Evolutionary conservation across 2,113 vertebrate species (phyloP), one percentile per base, ranked within the genome.

Genomic region (Ailurus styani): DNA sequence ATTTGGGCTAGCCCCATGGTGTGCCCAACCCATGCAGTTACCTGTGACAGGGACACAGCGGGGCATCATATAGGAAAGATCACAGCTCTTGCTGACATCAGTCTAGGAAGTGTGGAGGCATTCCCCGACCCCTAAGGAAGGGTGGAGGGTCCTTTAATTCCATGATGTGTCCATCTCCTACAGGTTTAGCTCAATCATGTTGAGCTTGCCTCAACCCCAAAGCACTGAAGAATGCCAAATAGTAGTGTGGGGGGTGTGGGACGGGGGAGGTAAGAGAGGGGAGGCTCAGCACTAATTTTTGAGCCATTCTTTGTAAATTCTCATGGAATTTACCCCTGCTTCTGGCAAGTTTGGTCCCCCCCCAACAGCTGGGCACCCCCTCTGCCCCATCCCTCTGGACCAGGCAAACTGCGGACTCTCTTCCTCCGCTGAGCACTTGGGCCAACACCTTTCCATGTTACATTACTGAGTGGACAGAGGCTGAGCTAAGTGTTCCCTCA

Each of bases 401-500:
- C 40, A 73, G 90, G 54, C 34, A 78, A 9, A 34, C 45, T 87
- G 34, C 66, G 62, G 68, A 85, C 87, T 88, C 29, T 89, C 37
- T 50, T 93, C 73, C 45, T 95, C 34, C 75, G 45, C 94, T 29
- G 37, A 70, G 60, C 25, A 45, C 54, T 86, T 45, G 90, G 90
- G 73, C 89, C 93, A 95, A 79, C 60, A 91, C 64, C 50, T 64
- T 91, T 54, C 73, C 83, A 86, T 91, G 91, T 89, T 87, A 91
- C 54, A 88, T 84, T 78, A 62, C 55, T 1, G 5, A 89, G 68
- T 75, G n/a, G 93, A 96, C 6, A 23, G 34, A 79, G 86, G 83
- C 79, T 89, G 97, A 95, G 87, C 95, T 95, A n/a, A 96, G 66
- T 79, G 86, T 81, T 93, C 54, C 27, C 45, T 91, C n/a, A 25